Evolutionary conservation across 2,888 invertebrate species (phyloP).

Genomic region (Philereme vetulata): DNA sequence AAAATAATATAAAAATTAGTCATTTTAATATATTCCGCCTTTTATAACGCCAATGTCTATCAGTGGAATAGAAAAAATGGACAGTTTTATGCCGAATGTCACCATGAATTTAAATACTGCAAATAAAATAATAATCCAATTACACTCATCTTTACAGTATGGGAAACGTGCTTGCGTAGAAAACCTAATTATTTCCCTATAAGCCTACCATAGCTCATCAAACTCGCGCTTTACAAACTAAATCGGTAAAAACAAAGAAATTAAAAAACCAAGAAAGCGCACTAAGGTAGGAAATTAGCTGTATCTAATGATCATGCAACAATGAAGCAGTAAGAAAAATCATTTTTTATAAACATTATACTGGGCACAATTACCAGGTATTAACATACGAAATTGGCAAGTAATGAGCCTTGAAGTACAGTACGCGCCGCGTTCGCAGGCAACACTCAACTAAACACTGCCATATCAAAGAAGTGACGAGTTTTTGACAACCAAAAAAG

Average conservation of each 20-base stretch:
- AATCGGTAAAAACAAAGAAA: not conserved
- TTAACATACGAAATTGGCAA: slow-evolving; percentile 60
- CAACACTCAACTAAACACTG: not conserved
- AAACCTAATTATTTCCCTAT: too few species aligned
- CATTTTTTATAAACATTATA: slow-evolving; percentile 30
- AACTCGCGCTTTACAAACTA: not conserved
- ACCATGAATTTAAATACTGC: too few species aligned
- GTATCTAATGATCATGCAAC: slow-evolving; percentile 48
- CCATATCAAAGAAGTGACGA: too few species aligned
- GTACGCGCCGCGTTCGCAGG: slow-evolving; percentile 4
- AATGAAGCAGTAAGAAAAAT: slow-evolving; percentile 41
- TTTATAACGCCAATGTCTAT: too few species aligned
- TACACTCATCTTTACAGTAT: too few species aligned
- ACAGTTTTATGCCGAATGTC: too few species aligned
- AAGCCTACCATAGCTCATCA: not conserved
- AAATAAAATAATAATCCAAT: too few species aligned
- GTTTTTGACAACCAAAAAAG: too few species aligned
- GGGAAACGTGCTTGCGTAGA: too few species aligned
- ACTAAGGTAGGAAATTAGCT: slow-evolving; percentile 45
- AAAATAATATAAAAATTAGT: too few species aligned
- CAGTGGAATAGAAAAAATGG: too few species aligned
- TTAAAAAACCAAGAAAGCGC: slow-evolving; percentile 16
- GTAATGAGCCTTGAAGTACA: slow-evolving; percentile 55
- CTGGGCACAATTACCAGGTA: slow-evolving; percentile 48
- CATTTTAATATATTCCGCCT: too few species aligned